Evolutionary conservation across 2,797 vertebrate species (phyloP).

Genomic region (Molossus alvarezi): DNA sequence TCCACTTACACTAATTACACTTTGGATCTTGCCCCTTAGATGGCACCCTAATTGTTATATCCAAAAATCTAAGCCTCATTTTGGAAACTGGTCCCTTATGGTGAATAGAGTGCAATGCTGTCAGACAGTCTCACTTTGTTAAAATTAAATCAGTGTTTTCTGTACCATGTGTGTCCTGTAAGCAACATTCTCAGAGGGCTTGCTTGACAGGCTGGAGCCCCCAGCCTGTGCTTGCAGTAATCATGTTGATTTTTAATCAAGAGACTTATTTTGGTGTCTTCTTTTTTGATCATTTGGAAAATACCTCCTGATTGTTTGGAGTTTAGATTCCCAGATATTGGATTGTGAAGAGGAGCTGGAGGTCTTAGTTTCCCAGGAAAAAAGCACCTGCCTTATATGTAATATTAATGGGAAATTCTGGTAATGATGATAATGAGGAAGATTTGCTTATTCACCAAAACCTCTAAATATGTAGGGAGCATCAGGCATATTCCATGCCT

Average conservation of each 20-base stretch:
- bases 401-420: neutral
- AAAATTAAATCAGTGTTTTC: slow-evolving; percentile 76
- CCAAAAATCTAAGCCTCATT: slow-evolving; percentile 73
- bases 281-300: slow-evolving; percentile 81
- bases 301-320: slow-evolving; percentile 62
- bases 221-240: slow-evolving; percentile 60
- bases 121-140: slow-evolving; percentile 74
- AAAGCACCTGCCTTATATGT: neutral
- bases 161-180: slow-evolving; percentile 72
- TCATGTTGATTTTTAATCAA: slow-evolving; percentile 87
- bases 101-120: slow-evolving; percentile 71
- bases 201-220: slow-evolving; percentile 40
- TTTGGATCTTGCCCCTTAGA: slow-evolving; percentile 68
- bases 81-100: slow-evolving; percentile 79
- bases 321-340: slow-evolving; percentile 52
- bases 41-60: slow-evolving; percentile 74
- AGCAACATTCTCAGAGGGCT: slow-evolving; percentile 76
- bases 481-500: neutral
- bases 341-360: slow-evolving; percentile 10
- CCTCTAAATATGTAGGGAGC: slow-evolving; percentile 19
- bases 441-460: slow-evolving; percentile 40
- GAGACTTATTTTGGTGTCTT: slow-evolving; percentile 65
- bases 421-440: neutral
- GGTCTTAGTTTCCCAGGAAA: neutral
- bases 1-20: slow-evolving; percentile 67